These are phyloP conservation scores for Mythimna lalbum DNA, from an alignment of 2,888 invertebrate genomes.

Conservation along the genomic window DNA sequence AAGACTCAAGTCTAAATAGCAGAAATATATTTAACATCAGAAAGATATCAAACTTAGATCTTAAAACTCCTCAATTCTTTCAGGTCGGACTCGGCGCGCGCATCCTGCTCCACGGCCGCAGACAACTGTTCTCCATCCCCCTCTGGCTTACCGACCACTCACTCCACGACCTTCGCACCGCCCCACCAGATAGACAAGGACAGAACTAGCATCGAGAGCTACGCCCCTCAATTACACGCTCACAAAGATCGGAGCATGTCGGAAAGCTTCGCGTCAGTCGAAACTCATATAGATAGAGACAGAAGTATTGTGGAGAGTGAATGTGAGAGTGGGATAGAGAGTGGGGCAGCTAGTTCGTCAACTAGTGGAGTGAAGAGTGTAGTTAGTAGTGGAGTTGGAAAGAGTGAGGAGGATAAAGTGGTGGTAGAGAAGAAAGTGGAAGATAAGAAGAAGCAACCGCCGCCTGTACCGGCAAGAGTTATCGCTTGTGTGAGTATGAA, in stretches of 20 bases:
- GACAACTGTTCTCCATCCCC: slow-evolving; percentile 57
- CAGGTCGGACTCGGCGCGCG: slow-evolving; percentile 65
- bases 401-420: slow-evolving; percentile 17
- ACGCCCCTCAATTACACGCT: slow-evolving; percentile 29
- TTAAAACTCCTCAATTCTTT: neutral
- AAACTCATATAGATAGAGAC: slow-evolving; percentile 43
- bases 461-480: slow-evolving; percentile 73
- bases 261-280: slow-evolving; percentile 50
- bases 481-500: slow-evolving; percentile 69
- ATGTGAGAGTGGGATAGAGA: slow-evolving; percentile 53
- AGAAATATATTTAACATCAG: no score
- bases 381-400: slow-evolving; percentile 41
- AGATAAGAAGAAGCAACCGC: slow-evolving; percentile 65
- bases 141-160: slow-evolving; percentile 45
- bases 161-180: slow-evolving; percentile 39
- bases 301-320: slow-evolving; percentile 46
- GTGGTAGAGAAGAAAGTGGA: slow-evolving; percentile 40
- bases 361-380: slow-evolving; percentile 42
- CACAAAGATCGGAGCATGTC: slow-evolving; percentile 35
- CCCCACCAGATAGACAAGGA: slow-evolving; percentile 54
- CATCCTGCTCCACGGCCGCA: slow-evolving; percentile 69
- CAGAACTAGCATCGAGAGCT: slow-evolving; percentile 54
- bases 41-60: no score
- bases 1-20: no score
- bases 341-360: slow-evolving; percentile 45